phyloP scores from a whole-genome alignment of 2,888 invertebrate species.

The Sesia bembeciformis region DNA sequence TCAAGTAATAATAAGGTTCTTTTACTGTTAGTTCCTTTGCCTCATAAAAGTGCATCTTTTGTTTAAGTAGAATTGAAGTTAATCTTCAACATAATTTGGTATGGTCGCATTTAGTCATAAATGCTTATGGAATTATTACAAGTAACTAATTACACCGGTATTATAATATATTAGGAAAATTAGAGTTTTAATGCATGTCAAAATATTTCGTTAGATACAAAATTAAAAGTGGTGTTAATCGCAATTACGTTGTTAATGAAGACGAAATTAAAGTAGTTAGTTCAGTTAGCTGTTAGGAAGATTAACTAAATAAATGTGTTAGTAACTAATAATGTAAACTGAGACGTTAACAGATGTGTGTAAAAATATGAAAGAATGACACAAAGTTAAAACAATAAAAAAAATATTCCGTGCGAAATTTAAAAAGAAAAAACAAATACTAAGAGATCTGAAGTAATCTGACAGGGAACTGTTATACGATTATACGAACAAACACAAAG shows the following conservation, averaged over 20 bases:
- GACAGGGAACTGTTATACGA: background rate
- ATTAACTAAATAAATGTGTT: background rate
- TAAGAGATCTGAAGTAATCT: background rate
- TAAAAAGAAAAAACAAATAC: background rate
- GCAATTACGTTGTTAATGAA: background rate
- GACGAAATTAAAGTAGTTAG: background rate
- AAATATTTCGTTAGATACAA: too few species aligned
- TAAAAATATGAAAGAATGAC: background rate
- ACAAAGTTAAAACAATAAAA: background rate
- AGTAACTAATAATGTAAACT: background rate
- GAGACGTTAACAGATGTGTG: background rate
- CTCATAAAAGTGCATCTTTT: too few species aligned
- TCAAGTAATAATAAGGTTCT: too few species aligned
- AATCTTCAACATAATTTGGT: too few species aligned
- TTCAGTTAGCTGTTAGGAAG: background rate
- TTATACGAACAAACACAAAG: background rate
- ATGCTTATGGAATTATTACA: too few species aligned
- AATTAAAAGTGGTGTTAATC: background rate
- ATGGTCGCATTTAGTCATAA: too few species aligned
- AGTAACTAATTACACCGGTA: too few species aligned
- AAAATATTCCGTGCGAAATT: background rate
- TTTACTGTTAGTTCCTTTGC: too few species aligned
- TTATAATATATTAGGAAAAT: too few species aligned
- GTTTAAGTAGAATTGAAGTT: too few species aligned
- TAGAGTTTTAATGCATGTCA: too few species aligned